These are phyloP conservation scores for Esperia sulphurella DNA, from an alignment of 2,888 invertebrate species.

Conservation along the genomic window DNA sequence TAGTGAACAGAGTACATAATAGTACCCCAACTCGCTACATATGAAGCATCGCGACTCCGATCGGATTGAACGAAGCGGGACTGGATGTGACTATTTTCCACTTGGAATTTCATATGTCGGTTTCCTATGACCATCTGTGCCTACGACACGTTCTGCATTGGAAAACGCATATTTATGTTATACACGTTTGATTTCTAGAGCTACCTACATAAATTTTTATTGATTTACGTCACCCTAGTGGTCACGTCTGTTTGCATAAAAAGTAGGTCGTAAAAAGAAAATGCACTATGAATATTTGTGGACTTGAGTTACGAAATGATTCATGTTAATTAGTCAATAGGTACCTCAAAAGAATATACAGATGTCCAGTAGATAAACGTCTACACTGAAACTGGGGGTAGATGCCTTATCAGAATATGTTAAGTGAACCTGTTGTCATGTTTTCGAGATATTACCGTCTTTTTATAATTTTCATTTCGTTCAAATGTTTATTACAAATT, in stretches of 20 bases:
- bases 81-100: conserved; percentile 28
- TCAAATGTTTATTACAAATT: too few relatives aligned
- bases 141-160: conserved; percentile 17
- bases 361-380: too few relatives aligned
- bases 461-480: too few relatives aligned
- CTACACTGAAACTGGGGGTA: too few relatives aligned
- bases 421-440: too few relatives aligned
- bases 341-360: too few relatives aligned
- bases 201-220: neutral
- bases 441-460: too few relatives aligned
- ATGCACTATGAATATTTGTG: neutral
- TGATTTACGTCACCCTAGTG: neutral
- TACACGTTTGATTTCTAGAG: neutral
- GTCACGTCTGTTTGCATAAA: neutral
- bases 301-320: too few relatives aligned
- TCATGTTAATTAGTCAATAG: too few relatives aligned
- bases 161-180: neutral
- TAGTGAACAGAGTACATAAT: neutral
- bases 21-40: conserved; percentile 13
- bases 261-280: neutral
- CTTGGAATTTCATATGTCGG: conserved; percentile 22
- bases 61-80: conserved; percentile 23
- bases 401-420: too few relatives aligned
- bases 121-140: conserved; percentile 24
- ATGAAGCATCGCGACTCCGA: conserved; percentile 11